A percentile compares a stretch with the other conserved stretches of the same genome.
phyloP scores from a whole-genome alignment of 2,113 vertebrate genomes.

The Aphelocoma coerulescens region DNA sequence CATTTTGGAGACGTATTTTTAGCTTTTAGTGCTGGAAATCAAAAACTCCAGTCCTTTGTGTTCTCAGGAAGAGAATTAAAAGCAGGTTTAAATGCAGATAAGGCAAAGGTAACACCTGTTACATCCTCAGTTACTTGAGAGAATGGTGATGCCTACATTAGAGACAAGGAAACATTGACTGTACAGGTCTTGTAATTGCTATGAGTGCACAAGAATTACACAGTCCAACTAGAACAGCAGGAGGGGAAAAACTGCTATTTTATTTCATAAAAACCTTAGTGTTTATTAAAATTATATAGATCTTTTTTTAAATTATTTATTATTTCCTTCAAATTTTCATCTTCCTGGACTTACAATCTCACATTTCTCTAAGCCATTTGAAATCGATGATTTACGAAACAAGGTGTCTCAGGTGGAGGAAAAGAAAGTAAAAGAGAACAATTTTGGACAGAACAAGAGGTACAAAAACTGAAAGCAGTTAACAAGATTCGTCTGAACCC shows the following conservation, averaged over 20 bases:
- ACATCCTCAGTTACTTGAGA: neutral
- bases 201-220: neutral
- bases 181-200: neutral
- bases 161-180: neutral
- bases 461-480: neutral
- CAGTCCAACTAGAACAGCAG: neutral
- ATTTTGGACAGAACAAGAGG: neutral
- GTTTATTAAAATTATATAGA: neutral
- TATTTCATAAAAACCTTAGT: neutral
- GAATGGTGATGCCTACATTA: conserved; percentile 4
- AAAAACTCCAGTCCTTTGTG: neutral
- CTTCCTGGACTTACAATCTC: neutral
- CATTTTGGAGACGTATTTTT: conserved; percentile 36
- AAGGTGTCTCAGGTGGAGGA: neutral
- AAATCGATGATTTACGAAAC: neutral
- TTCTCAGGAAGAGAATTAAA: conserved; percentile 28
- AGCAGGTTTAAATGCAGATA: neutral
- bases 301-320: neutral
- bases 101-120: conserved; percentile 30
- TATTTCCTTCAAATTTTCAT: neutral
- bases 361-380: neutral
- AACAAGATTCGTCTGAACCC: too few relatives aligned
- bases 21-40: neutral
- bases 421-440: neutral
- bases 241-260: neutral